These are phyloP conservation scores for Marasmarcha lunaedactyla DNA, from an alignment of 2,888 invertebrate species.

Conservation along the genomic window DNA sequence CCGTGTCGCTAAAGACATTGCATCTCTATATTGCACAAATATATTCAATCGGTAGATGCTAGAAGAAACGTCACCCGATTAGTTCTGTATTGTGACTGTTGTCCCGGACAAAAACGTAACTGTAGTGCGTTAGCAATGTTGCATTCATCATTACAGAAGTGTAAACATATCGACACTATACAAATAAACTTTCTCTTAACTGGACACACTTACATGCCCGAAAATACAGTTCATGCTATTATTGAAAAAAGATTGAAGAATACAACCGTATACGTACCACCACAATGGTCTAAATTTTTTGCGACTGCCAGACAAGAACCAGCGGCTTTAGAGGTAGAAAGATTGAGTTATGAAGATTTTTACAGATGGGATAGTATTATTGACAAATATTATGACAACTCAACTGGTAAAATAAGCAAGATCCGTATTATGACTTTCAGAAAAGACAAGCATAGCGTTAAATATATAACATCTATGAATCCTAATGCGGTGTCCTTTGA, in stretches of 20 bases:
- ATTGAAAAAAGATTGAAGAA: conserved; percentile 20
- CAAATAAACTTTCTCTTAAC: conserved; percentile 19
- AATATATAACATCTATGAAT: no score
- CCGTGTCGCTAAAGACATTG: not conserved
- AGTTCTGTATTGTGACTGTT: not conserved
- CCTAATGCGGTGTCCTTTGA: no score
- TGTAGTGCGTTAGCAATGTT: not conserved
- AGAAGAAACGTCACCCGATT: not conserved
- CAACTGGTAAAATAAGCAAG: no score
- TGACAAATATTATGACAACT: not conserved
- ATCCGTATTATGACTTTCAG: not conserved
- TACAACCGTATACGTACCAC: conserved; percentile 22
- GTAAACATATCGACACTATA: conserved; percentile 15
- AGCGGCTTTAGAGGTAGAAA: not conserved
- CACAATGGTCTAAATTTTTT: conserved; percentile 8
- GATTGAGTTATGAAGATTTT: not conserved
- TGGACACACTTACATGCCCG: conserved; percentile 31
- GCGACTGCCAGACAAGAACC: not conserved
- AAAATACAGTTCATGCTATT: conserved; percentile 23
- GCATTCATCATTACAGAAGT: conserved; percentile 7
- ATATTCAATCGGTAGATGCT: not conserved
- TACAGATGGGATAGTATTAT: not conserved
- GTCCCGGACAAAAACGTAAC: not conserved
- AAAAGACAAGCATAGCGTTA: no score
- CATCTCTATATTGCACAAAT: not conserved